Base-by-base conservation (phyloP, 2,888 invertebrate species). In the Diaphora mendica region DNA sequence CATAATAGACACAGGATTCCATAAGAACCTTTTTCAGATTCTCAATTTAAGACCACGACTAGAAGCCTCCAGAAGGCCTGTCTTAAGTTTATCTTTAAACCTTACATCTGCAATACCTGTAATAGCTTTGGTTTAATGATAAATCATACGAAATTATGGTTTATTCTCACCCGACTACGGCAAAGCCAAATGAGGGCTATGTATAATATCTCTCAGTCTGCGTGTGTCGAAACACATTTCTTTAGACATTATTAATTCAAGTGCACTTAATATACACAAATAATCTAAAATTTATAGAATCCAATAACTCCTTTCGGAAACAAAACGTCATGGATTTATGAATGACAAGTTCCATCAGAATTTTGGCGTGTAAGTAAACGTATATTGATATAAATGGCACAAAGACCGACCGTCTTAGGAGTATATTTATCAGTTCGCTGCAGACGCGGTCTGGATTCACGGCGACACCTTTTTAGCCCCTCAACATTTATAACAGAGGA, bases 381-480 rank as follows among this genome's bases (percentile, higher is more conserved):
- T 89, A 90, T 91, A 92, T 91, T 90, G 89, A 91, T 92, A 92
- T 89, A 91, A 91, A 92, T 91, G 84, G 90, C 88, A 88, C 71
- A 79, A 78, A 78, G 84, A 82, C 82, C 85, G 81, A 85, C 78
- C 83, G 90, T 88, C 88, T 91, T 84, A 88, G 82, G 79, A 88
- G 89, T 88, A 91, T 91, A 94, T 93, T 94, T 94, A 95, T 95
- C 94, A 93, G 92, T 79, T 79, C 85, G 83, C 86, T 87, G 89
- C 94, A 95, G 94, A 90, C 92, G 90, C 89, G 87, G 85, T 85
- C 83, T 83, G 87, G 87, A 88, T 87, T 84, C 88, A 84, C 88
- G 87, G 85, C 90, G 93, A 93, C 94, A 94, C 94, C 92, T 94
- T 94, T 93, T 93, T 92, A 92, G 91, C 89, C 89, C 85, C 82